Percentiles rank a stretch among this genome's conserved stretches.
These are phyloP conservation scores for Delichon dasypus DNA, from an alignment of 2,797 vertebrate genomes.

Conservation along the genomic window DNA sequence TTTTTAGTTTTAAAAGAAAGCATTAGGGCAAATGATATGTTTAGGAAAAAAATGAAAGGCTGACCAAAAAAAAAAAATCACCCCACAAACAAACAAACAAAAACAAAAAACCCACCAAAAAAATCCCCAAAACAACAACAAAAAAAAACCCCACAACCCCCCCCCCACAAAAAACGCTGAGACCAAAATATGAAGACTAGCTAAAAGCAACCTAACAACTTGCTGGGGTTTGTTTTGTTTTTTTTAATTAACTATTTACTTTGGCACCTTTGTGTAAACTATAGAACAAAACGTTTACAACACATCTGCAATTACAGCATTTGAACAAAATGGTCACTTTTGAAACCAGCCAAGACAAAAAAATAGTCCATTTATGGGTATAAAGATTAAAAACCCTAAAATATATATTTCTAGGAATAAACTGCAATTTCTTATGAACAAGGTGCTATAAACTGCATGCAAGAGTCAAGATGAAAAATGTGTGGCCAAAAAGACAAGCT, in stretches of 20 bases:
- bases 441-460: slow-evolving; percentile 74
- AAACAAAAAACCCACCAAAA: too few species aligned
- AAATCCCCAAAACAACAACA: too few species aligned
- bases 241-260: slow-evolving; percentile 64
- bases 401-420: slow-evolving; percentile 71
- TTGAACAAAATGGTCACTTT: slow-evolving; percentile 69
- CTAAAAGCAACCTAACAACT: slow-evolving; percentile 59
- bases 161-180: too few species aligned
- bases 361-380: slow-evolving; percentile 66
- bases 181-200: slow-evolving; percentile 55
- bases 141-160: too few species aligned
- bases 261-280: slow-evolving; percentile 73
- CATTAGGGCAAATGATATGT: slow-evolving; percentile 56
- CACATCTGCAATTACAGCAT: slow-evolving; percentile 65
- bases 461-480: slow-evolving; percentile 62
- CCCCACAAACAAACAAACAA: too few species aligned
- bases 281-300: slow-evolving; percentile 72
- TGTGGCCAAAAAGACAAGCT: slow-evolving; percentile 58
- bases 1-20: slow-evolving; percentile 45
- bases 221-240: slow-evolving; percentile 23
- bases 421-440: slow-evolving; percentile 70
- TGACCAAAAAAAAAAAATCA: background rate
- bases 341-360: slow-evolving; percentile 71
- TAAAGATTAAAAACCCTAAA: slow-evolving; percentile 71
- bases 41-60: slow-evolving; percentile 44